These are phyloP conservation scores for Drosophila santomea DNA, from an alignment of 1,140 invertebrate genomes.

Conservation along the genomic window DNA sequence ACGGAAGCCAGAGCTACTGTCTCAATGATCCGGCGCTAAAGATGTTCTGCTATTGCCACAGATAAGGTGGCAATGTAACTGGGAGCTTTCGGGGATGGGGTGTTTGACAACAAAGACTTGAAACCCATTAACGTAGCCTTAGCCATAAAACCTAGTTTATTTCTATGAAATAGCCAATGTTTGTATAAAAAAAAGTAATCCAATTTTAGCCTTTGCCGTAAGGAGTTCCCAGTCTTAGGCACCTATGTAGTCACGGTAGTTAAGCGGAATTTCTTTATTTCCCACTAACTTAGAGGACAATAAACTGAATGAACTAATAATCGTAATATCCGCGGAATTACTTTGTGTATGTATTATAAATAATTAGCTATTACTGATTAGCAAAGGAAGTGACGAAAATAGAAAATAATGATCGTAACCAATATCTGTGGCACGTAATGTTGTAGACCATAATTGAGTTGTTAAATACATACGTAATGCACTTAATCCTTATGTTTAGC, in stretches of 20 bases:
- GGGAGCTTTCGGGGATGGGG: slow-evolving; percentile 1
- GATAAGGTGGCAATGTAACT: slow-evolving; percentile 26
- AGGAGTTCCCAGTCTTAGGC: slow-evolving; percentile 23
- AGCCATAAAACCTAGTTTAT: slow-evolving; percentile 33
- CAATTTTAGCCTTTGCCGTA: slow-evolving; percentile 27
- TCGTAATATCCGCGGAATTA: slow-evolving; percentile 11
- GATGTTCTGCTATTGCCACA: slow-evolving; percentile 91
- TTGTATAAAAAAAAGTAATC: slow-evolving; percentile 50
- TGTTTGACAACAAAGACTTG: slow-evolving; percentile 40
- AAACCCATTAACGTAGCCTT: slow-evolving; percentile 43
- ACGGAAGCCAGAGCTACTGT: slow-evolving; percentile 91
- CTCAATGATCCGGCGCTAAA: slow-evolving; percentile 90
- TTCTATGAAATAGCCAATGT: slow-evolving; percentile 49
- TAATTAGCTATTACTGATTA: not conserved
- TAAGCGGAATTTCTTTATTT: slow-evolving; percentile 32
- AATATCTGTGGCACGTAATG: not conserved
- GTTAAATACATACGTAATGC: not conserved
- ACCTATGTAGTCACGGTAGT: slow-evolving; percentile 22
- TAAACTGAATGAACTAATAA: slow-evolving; percentile 26
- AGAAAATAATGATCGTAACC: slow-evolving; percentile 2
- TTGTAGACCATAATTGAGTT: not conserved
- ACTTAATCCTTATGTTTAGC: too few species aligned
- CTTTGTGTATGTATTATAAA: slow-evolving; percentile 22
- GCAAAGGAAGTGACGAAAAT: not conserved
- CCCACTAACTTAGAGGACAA: slow-evolving; percentile 35